Evolutionary conservation across 2,113 vertebrate genomes (phyloP).

Genomic region (Osmerus mordax): DNA sequence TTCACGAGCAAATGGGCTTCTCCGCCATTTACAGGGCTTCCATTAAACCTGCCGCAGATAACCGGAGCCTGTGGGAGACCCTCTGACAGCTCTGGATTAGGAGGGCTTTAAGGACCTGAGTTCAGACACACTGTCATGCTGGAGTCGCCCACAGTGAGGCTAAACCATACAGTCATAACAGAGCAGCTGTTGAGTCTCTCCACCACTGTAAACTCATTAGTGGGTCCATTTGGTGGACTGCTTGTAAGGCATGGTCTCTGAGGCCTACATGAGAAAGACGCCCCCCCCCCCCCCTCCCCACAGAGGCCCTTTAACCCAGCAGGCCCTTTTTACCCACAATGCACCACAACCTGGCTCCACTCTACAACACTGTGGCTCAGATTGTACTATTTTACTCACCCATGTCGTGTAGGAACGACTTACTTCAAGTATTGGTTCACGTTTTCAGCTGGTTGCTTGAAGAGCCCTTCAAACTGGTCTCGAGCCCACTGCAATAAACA

Average conservation of each 20-base stretch:
- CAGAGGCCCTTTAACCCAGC: constrained; percentile 22
- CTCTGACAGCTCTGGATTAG: constrained; percentile 31
- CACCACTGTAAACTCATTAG: not conserved
- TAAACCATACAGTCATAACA: not conserved
- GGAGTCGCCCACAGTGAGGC: not conserved
- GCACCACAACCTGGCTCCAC: constrained; percentile 29
- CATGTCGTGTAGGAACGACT: constrained; percentile 14
- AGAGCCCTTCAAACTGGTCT: constrained; percentile 76
- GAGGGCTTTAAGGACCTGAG: constrained; percentile 25
- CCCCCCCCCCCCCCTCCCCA: constrained; percentile 4
- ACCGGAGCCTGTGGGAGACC: constrained; percentile 20
- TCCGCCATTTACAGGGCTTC: constrained; percentile 32
- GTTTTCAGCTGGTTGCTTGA: constrained; percentile 70
- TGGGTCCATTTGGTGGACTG: not conserved
- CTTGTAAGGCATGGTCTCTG: not conserved
- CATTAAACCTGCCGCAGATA: constrained; percentile 40
- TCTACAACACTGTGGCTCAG: constrained; percentile 8
- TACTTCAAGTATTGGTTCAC: constrained; percentile 71
- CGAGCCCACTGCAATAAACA: constrained; percentile 71
- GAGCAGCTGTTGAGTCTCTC: not conserved
- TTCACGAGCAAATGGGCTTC: constrained; percentile 5
- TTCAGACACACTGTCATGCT: constrained; percentile 12
- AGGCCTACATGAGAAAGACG: constrained; percentile 18
- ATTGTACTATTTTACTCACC: too few relatives aligned
- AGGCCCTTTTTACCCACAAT: constrained; percentile 26